Conservation (phyloP, 2,888 invertebrate species). For the Heteromurus nitidus region DNA sequence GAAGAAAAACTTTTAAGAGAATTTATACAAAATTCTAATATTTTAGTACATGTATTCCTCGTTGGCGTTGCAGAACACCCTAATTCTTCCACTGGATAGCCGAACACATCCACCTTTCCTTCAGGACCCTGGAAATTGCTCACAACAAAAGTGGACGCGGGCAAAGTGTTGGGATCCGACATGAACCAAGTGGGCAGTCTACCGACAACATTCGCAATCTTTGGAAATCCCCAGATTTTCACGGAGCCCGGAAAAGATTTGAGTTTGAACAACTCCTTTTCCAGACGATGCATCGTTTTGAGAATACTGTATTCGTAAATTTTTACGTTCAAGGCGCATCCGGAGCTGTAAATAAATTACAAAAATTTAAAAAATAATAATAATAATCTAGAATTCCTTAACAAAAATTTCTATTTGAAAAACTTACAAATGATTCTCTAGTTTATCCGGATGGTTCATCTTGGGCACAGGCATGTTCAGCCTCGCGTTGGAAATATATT, state of each 20-base stretch:
- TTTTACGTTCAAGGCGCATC: background rate
- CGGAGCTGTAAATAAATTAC: background rate
- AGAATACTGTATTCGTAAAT: background rate
- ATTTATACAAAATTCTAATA: no score
- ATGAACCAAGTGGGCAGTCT: background rate
- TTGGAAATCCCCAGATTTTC: no score
- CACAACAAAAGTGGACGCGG: background rate
- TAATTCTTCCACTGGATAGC: background rate
- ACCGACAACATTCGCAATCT: background rate
- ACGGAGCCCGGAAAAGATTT: background rate
- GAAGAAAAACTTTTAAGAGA: no score
- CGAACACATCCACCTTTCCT: background rate
- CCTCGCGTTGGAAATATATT: background rate
- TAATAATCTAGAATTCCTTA: background rate
- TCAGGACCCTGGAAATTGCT: background rate
- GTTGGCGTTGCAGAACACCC: background rate
- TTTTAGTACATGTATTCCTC: no score
- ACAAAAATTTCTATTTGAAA: background rate
- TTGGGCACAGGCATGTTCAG: background rate
- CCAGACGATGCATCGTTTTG: background rate
- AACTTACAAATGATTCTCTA: background rate
- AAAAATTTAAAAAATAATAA: background rate
- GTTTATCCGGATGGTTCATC: background rate
- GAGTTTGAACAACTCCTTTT: background rate
- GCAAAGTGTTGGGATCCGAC: background rate